Base-by-base conservation (phyloP, 2,888 invertebrate species). In the Euzophera pinguis region DNA sequence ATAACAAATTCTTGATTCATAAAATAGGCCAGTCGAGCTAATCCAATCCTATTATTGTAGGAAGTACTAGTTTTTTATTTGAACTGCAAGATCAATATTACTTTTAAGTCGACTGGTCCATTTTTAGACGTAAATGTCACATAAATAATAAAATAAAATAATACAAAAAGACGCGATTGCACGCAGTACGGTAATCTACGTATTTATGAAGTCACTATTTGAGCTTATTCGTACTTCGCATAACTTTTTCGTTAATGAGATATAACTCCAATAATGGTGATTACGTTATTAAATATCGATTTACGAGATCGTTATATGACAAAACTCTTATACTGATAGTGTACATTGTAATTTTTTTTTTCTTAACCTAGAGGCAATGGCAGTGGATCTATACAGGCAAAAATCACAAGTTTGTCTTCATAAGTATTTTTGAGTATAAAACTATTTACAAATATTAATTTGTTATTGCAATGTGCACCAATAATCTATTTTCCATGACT, bases 121-220 rank as follows among this genome's bases (percentile, higher is more conserved):
- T 13, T 5, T 14, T 60, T 63, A 64, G 45, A 41, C 12, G 50
- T 8, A 22, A 65, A 71, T 67, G 65, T 71, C 69, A 67, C 59
- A 68, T 62, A 62, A 64, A 67, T 70, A 64, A 67, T 70, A 59
- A 65, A 54, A 55, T 53, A 29, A 57, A 56, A 57, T 58, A 58
- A 60, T 56, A 62, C 54, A 61, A 62, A 58, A 60, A 61, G 64
- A 65, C 59, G 58, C 54, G 49, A 55, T 54, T 55, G 55, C 58
- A 56, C 55, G 50, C 47, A 9, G 16, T 32, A 32, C 32, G 32
- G 45, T 32, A 51, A 48, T 48, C 35, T 51, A 43, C 41, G 32
- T 47, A 50, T 29, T 41, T 35, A 34, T 50, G 38, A 51, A 47
- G 39, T 47, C 48, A 29, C 47, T 47, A 53, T 53, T 54, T 54